Base-by-base conservation (phyloP, 2,113 vertebrate species). In the Capreolus pygargus region DNA sequence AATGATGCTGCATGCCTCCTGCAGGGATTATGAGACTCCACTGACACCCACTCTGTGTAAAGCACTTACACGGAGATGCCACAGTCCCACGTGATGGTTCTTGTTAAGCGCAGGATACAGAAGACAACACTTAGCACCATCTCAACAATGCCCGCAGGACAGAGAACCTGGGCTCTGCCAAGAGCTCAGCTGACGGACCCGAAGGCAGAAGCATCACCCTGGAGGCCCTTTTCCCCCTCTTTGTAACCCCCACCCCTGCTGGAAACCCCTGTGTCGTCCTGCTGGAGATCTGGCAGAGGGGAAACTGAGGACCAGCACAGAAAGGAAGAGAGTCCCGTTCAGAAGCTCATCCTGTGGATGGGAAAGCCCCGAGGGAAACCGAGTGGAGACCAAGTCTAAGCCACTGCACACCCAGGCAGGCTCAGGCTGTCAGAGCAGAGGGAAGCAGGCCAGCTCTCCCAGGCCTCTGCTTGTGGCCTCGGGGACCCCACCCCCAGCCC, bases 1-100 rank as follows among this genome's bases (percentile, higher is more conserved):
- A 60, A 27, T 17, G 19, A 45, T 1, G 13, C 21, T 36, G 0
- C 21, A 0, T 16, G 17, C 17, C 25, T 30, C 30, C 28, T 3
- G 7, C 4, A 13, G 57, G 43, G 5, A 30, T 45, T 47, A 10
- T 33, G 50, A 36, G 47, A 67, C 11, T 14, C 6, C 21, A 12
- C 50, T 52, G 54, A 19, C n/a, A 25, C 14, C 85, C 70, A 55
- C 30, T 43, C 70, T 76, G 17, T 19, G 33, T 14, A 43, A 39
- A 82, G 39, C 11, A 5, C 23, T 21, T 36, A 16, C 19, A 3
- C 8, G 6, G 27, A 28, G 55, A 25, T 1, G n/a, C 13, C 6
- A 16, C 47, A 23, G 23, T 43, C 27, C 19, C 16, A 61, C 4
- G 5, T 5, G 16, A 4, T 21, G n/a, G 39, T 16, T 30, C n/a